Evolutionary conservation across 2,888 invertebrate species (phyloP), one percentile per base, ranked within the genome.

Genomic region (Caenorhabditis doughertyi): DNA sequence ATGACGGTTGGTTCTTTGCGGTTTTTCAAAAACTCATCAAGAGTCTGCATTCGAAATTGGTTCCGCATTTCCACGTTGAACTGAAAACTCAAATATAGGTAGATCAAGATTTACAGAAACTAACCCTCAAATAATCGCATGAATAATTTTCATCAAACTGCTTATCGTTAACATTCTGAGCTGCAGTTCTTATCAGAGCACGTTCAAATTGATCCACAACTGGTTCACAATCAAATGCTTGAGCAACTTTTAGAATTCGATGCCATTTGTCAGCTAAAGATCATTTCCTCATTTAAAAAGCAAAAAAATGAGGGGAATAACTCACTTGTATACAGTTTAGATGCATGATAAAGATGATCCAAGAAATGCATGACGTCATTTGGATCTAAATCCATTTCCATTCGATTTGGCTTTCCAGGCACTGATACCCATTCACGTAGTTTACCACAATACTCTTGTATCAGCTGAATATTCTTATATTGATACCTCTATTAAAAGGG

Each of bases 301-400:
- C 9, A 32, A 32, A 7, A 32, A 32, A 32, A 4, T 32, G 32
- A 32, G 32, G 9, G 32, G 9, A 7, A 32, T 5, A 51, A 70
- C 73, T 56, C n/a, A 74, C 73, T 29, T 32, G 44, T 35, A 11
- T 56, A 65, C 8, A 65, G 16, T n/a, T 74, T 74, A 16, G 65
- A 74, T 13, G 35, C 23, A 53, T 74, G 74, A 58, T 74, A 74
- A 11, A 74, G 56, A 29, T 56, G 56, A 23, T 74, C 74, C 18
- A 74, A 29, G 29, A 74, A 67, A 25, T 65, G 74, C 0, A 56
- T 7, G 7, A 56, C 11, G 3, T 74, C 73, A 23, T 32, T 9
- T 35, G 16, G 29, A 2, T 56, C 32, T 18, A 39, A 21, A 3
- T 49, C 49, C 56, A 70, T 18, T 44, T 56, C 51, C 44, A 70